Percentiles rank a stretch among this genome's conserved stretches.
Evolutionary conservation across 2,888 invertebrate species (phyloP).

Genomic region (Scaeva pyrastri): DNA sequence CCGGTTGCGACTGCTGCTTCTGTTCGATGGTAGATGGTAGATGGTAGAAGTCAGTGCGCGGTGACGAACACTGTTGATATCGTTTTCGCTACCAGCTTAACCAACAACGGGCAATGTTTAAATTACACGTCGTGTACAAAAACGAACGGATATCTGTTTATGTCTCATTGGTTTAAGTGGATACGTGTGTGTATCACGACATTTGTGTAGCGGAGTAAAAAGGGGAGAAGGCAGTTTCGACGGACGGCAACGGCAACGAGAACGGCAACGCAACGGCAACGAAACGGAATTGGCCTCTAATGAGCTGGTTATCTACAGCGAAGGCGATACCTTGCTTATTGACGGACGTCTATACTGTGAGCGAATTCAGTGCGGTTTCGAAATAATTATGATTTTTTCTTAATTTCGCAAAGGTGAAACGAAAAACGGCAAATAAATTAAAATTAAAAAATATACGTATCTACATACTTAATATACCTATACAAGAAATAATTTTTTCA

Average conservation of each 20-base stretch:
- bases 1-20: slow-evolving; percentile 33
- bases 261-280: slow-evolving; percentile 23
- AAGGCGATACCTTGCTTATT: slow-evolving; percentile 67
- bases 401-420: slow-evolving; percentile 45
- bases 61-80: slow-evolving; percentile 69
- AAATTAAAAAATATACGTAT: no score
- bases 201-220: slow-evolving; percentile 42
- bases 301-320: slow-evolving; percentile 72
- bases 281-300: slow-evolving; percentile 67
- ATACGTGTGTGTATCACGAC: slow-evolving; percentile 68
- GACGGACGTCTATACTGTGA: slow-evolving; percentile 63
- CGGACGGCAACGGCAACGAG: slow-evolving; percentile 35
- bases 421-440: slow-evolving; percentile 24
- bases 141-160: slow-evolving; percentile 70
- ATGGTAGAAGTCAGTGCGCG: slow-evolving; percentile 68
- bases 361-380: slow-evolving; percentile 68
- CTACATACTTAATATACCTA: no score
- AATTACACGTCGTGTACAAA: slow-evolving; percentile 65
- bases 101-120: slow-evolving; percentile 69
- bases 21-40: slow-evolving; percentile 9
- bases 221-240: slow-evolving; percentile 45
- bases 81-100: slow-evolving; percentile 71
- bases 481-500: background rate
- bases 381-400: slow-evolving; percentile 68
- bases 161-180: slow-evolving; percentile 75